Percentiles rank a stretch among this genome's conserved stretches.
Conservation (phyloP, 2,113 vertebrate species). For the Notechis scutatus region DNA sequence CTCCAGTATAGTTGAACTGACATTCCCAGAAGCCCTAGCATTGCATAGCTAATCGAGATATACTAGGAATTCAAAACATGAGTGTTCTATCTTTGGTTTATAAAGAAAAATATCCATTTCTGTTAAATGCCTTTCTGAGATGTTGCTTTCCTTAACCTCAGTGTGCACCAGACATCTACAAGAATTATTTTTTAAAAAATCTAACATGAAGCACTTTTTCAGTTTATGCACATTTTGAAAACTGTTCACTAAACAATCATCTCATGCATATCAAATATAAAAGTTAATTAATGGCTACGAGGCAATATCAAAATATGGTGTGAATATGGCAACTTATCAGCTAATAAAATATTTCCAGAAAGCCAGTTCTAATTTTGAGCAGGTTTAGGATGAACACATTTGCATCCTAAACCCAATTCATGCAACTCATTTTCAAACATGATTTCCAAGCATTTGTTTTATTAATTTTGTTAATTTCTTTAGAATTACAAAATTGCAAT, state of each 20-base stretch:
- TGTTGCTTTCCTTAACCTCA: neutral
- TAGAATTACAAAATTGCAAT: neutral
- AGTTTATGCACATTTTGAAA: neutral
- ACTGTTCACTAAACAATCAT: neutral
- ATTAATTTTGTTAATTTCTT: constrained; percentile 20
- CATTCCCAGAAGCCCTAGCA: neutral
- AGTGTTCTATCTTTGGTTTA: neutral
- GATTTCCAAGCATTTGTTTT: neutral
- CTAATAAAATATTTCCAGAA: neutral
- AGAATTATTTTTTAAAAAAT: neutral
- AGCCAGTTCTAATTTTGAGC: neutral
- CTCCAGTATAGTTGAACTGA: neutral
- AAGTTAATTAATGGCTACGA: neutral
- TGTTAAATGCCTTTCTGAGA: neutral
- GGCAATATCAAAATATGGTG: neutral
- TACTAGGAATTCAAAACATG: neutral
- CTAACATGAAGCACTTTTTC: neutral
- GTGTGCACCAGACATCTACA: neutral
- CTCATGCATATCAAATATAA: neutral
- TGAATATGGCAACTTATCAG: neutral
- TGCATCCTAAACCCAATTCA: neutral
- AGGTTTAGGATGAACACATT: neutral
- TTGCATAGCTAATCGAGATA: neutral
- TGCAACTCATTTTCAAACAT: neutral
- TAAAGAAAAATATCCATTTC: neutral